A percentile compares a stretch with the other conserved stretches of the same genome.
Conservation (phyloP, 2,888 invertebrate species). For the Argyra leucocephala region DNA sequence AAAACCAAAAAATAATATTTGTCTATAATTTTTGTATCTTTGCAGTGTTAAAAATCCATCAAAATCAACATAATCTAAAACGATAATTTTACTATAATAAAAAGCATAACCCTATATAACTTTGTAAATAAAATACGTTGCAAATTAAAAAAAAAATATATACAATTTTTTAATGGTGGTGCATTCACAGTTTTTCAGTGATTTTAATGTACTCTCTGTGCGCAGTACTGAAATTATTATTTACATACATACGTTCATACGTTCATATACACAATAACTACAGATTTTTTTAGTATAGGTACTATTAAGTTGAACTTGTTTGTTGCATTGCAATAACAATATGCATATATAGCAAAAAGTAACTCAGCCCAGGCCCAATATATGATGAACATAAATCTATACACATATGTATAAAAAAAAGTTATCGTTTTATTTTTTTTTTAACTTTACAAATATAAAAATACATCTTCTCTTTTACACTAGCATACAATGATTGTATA, state of each 20-base stretch:
- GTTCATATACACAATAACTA: neutral
- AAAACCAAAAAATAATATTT: too few relatives aligned
- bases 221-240: neutral
- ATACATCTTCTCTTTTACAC: conserved; percentile 1
- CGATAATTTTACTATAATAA: too few relatives aligned
- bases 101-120: too few relatives aligned
- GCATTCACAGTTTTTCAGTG: neutral
- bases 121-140: too few relatives aligned
- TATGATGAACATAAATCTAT: neutral
- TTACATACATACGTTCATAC: neutral
- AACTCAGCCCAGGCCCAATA: neutral
- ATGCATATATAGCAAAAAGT: neutral
- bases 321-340: neutral
- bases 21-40: too few relatives aligned
- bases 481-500: neutral
- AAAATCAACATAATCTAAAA: too few relatives aligned
- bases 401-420: too few relatives aligned
- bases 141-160: too few relatives aligned
- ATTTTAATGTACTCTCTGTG: conserved; percentile 3
- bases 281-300: neutral
- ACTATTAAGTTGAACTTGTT: neutral
- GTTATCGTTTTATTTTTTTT: too few relatives aligned
- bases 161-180: too few relatives aligned
- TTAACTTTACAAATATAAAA: neutral
- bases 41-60: too few relatives aligned